Conservation (phyloP, 2,888 invertebrate genomes). For the Mimumesa dahlbomi region DNA sequence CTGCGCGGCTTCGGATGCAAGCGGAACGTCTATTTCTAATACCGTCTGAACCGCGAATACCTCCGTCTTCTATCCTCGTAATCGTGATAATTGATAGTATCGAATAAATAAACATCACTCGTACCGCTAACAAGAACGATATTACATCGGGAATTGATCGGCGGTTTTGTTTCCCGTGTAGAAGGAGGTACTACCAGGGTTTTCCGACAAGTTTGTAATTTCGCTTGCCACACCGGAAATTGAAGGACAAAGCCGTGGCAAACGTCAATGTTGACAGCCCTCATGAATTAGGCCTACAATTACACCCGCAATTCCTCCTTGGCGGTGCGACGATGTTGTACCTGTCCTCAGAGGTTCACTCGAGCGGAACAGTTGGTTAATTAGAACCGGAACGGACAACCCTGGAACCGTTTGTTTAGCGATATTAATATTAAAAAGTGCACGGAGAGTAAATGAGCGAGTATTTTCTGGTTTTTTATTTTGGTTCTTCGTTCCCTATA, state of each 20-base stretch:
- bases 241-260: constrained; percentile 33
- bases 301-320: constrained; percentile 40
- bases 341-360: constrained; percentile 33
- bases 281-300: constrained; percentile 50
- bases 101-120: too few relatives aligned
- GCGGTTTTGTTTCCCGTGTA: too few relatives aligned
- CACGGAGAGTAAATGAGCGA: too few relatives aligned
- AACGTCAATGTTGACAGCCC: constrained; percentile 37
- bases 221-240: constrained; percentile 5
- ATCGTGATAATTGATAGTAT: too few relatives aligned
- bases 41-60: constrained; percentile 23
- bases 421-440: too few relatives aligned
- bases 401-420: too few relatives aligned
- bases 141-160: too few relatives aligned
- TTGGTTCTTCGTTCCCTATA: too few relatives aligned
- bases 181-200: too few relatives aligned
- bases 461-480: too few relatives aligned
- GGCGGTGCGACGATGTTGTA: constrained; percentile 27
- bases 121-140: too few relatives aligned
- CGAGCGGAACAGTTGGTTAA: constrained; percentile 19
- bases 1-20: constrained; percentile 28
- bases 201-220: constrained; percentile 12
- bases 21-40: constrained; percentile 53
- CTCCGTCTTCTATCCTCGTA: constrained; percentile 8
- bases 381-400: constrained; percentile 49